These are phyloP conservation scores for Muntiacus reevesi DNA, from an alignment of 2,113 vertebrate species.

Conservation along the genomic window DNA sequence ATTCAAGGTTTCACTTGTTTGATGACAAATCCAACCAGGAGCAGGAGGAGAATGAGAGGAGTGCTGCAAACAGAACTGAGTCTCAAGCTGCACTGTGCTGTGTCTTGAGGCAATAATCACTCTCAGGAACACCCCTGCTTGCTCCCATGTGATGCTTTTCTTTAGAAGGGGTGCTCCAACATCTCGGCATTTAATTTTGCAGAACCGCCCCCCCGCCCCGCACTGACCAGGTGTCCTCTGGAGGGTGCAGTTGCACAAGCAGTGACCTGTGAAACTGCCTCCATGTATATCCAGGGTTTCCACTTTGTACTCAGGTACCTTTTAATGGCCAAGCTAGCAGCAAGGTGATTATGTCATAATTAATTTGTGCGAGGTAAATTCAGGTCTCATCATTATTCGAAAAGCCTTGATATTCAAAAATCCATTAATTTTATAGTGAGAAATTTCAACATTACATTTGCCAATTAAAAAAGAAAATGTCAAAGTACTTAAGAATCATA, in stretches of 20 bases:
- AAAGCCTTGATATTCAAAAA: not conserved
- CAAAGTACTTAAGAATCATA: not conserved
- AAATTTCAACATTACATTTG: not conserved
- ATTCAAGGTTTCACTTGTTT: not conserved
- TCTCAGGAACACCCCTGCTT: not conserved
- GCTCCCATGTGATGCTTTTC: fast-evolving
- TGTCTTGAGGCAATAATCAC: not conserved
- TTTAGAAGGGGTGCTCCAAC: not conserved
- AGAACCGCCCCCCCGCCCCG: fast-evolving
- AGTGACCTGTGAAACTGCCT: not conserved
- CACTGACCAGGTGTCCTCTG: not conserved
- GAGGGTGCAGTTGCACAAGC: not conserved
- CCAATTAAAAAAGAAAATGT: not conserved
- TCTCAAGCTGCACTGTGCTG: not conserved
- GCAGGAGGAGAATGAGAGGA: not conserved
- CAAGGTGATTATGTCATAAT: not conserved
- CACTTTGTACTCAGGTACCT: not conserved
- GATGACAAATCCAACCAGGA: not conserved
- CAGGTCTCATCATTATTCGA: not conserved
- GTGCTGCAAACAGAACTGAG: not conserved
- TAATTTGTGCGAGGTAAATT: not conserved
- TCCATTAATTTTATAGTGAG: not conserved
- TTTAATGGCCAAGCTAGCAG: not conserved
- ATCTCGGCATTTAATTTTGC: not conserved
- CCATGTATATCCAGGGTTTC: not conserved